These are phyloP conservation scores for Dasypogon diadema DNA, from an alignment of 2,888 invertebrate species.

Conservation along the genomic window DNA sequence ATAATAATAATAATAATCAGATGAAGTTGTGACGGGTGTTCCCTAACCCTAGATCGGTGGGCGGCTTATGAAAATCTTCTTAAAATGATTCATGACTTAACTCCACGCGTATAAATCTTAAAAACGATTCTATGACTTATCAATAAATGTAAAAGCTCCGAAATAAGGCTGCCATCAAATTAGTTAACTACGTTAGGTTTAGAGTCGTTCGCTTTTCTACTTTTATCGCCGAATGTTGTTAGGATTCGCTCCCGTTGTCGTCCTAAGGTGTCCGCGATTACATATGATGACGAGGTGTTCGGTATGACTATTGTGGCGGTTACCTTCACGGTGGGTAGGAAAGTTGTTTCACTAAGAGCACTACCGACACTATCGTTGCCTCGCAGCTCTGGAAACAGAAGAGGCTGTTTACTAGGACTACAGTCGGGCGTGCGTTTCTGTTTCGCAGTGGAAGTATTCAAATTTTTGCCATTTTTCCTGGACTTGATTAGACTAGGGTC, in stretches of 20 bases:
- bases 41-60: neutral
- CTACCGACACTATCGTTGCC: slow-evolving; percentile 60
- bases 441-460: slow-evolving; percentile 53
- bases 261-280: slow-evolving; percentile 62
- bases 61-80: neutral
- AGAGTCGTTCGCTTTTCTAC: slow-evolving; percentile 14
- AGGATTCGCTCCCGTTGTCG: slow-evolving; percentile 64
- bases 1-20: too few relatives aligned
- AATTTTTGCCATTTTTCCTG: slow-evolving; percentile 56
- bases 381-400: slow-evolving; percentile 60
- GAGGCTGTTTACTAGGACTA: slow-evolving; percentile 63
- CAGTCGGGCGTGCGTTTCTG: slow-evolving; percentile 58
- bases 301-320: slow-evolving; percentile 38
- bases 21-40: too few relatives aligned
- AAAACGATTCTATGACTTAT: slow-evolving; percentile 29
- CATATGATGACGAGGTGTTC: slow-evolving; percentile 42
- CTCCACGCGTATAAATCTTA: slow-evolving; percentile 17
- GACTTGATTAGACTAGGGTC: slow-evolving; percentile 70
- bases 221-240: slow-evolving; percentile 61
- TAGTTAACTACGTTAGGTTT: slow-evolving; percentile 47
- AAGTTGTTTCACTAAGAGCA: slow-evolving; percentile 59
- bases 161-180: slow-evolving; percentile 45
- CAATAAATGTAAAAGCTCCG: slow-evolving; percentile 42
- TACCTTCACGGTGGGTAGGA: slow-evolving; percentile 26
- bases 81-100: slow-evolving; percentile 8